A percentile compares a stretch with the other conserved stretches of the same genome.
Evolutionary conservation across 2,113 vertebrate genomes (phyloP).

Genomic region (Myotis lucifugus): DNA sequence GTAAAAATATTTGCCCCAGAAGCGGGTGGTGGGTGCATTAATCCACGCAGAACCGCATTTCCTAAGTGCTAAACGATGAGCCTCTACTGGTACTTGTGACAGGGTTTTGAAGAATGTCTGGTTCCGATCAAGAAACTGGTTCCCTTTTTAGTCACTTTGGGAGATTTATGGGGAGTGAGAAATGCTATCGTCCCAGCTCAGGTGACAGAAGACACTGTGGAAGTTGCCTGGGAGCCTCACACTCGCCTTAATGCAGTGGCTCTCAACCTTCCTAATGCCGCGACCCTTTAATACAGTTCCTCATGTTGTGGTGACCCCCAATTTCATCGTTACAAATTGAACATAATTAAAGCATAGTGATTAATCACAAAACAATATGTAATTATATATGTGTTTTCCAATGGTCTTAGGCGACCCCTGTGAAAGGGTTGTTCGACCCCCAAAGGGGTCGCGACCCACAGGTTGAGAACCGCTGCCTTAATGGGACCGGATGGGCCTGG

Average conservation of each 20-base stretch:
- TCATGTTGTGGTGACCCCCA: no score
- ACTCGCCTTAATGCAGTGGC: not conserved
- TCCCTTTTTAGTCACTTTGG: not conserved
- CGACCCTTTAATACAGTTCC: no score
- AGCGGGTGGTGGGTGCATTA: not conserved
- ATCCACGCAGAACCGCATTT: not conserved
- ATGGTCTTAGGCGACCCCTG: no score
- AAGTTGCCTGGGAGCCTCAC: not conserved
- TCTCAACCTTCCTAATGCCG: no score
- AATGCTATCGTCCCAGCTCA: not conserved
- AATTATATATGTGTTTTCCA: no score
- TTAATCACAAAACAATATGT: no score
- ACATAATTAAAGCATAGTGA: no score
- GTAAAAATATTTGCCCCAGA: not conserved
- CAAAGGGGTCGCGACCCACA: no score
- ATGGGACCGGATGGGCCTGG: not conserved
- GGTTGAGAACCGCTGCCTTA: not conserved
- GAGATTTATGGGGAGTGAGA: not conserved
- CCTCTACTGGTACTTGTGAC: not conserved
- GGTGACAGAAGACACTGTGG: not conserved
- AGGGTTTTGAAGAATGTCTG: not conserved
- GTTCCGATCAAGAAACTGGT: not conserved
- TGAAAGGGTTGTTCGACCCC: no score
- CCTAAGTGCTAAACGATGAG: not conserved
- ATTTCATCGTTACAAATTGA: no score